Evolutionary conservation across 2,113 vertebrate species (phyloP), one percentile per base, ranked within the genome.

Genomic region (Cephalopterus ornatus): DNA sequence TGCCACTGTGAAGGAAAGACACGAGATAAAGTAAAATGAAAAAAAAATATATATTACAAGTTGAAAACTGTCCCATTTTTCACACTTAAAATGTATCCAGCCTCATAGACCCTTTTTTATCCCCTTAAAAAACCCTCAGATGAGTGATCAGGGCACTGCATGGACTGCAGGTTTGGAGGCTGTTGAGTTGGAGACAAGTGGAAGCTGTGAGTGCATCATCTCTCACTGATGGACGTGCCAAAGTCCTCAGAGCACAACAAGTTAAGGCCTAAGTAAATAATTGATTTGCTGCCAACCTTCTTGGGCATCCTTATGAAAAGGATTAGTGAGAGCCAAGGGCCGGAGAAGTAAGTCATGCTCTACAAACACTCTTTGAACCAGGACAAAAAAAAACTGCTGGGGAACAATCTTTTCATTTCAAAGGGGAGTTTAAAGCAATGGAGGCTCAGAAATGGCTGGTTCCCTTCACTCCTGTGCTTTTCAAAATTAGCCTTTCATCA

Each of bases 221-320:
- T 94, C 62, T 92, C 52, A 73, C 42, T 79, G 96, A 97, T 63
- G 81, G 94, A 95, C 66, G 76, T 50, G 68, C 56, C 62, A 41
- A 95, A 95, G 79, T 74, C 83, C 92, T 97, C 77, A 90, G 71
- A 97, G 95, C 35, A 91, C 74, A 89, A 65, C 71, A 90, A 88
- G 65, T 89, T 73, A 95, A 94, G 68, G 74, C 89, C 86, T 94
- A 91, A 96, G 76, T 62, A 89, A 96, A 12, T 88, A 77, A 97
- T 56, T 91, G 97, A 97, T 97, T 97, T 97, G 37, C 89, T 98
- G 94, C 88, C 95, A 97, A 39, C 28, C 59, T 35, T 78, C 72
- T 47, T 79, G 58, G 33, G 68, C 83, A 88, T 83, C 89, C 28
- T 68, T 85, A 37, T 32, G 50, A 78, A 85, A 86, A 82, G 44